Evolutionary conservation across 2,797 vertebrate genomes (phyloP).

Genomic region (Cynopterus sphinx): DNA sequence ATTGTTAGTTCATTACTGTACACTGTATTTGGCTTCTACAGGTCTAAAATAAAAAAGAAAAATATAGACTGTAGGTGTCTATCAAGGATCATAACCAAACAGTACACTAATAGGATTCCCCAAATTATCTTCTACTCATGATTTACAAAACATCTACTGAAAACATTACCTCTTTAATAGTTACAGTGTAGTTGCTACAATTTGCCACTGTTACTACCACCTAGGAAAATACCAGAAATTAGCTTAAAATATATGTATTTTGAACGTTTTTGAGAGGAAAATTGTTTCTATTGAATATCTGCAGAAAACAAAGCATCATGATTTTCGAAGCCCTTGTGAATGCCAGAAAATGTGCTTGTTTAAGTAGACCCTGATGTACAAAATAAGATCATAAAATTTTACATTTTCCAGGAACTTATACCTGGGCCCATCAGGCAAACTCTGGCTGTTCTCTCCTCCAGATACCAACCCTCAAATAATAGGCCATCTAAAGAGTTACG

Average conservation of each 20-base stretch:
- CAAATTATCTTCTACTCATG: neutral
- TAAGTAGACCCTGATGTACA: neutral
- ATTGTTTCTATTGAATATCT: neutral
- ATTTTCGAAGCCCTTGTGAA: neutral
- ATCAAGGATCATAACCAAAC: neutral
- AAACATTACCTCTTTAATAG: neutral
- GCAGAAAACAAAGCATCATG: neutral
- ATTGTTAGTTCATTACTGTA: neutral
- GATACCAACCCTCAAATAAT: neutral
- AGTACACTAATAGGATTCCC: neutral
- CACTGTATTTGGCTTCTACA: neutral
- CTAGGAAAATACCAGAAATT: slow-evolving; percentile 9
- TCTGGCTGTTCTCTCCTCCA: neutral
- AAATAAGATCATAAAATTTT: slow-evolving; percentile 6
- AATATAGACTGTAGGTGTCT: neutral
- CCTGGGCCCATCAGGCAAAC: neutral
- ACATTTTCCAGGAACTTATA: neutral
- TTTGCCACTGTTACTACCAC: neutral
- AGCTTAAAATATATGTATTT: neutral
- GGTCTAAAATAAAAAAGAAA: neutral
- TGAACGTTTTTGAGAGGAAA: neutral
- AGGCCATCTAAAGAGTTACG: neutral
- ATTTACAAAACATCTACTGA: neutral
- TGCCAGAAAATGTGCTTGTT: neutral
- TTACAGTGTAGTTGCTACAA: neutral